Conservation (phyloP, 2,888 invertebrate genomes). For the Lucinisca nassula region DNA sequence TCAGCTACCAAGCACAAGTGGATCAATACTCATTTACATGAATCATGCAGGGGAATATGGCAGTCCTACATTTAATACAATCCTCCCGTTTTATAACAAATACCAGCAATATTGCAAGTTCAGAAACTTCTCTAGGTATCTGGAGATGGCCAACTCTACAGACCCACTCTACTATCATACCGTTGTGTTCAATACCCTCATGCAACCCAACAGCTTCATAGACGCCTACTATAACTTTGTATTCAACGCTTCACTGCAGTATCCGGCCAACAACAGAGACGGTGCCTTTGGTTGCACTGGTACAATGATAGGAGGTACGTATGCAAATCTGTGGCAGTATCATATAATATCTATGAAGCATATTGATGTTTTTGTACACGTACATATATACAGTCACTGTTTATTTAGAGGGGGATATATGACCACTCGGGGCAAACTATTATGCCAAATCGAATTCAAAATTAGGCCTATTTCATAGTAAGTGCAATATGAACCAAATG, state of each 20-base stretch:
- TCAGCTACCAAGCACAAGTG: not conserved
- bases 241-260: not conserved
- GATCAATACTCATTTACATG: constrained; percentile 24
- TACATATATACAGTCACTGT: too few relatives aligned
- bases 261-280: not conserved
- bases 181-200: constrained; percentile 54
- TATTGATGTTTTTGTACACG: too few relatives aligned
- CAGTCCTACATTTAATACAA: constrained; percentile 48
- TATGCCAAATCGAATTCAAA: too few relatives aligned
- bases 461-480: too few relatives aligned
- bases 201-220: constrained; percentile 55
- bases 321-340: too few relatives aligned
- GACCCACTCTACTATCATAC: constrained; percentile 32
- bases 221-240: constrained; percentile 50
- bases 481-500: too few relatives aligned
- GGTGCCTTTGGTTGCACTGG: constrained; percentile 52
- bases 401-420: too few relatives aligned
- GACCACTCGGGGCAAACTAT: too few relatives aligned
- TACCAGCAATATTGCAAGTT: constrained; percentile 14
- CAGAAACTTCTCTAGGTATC: constrained; percentile 51
- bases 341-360: too few relatives aligned
- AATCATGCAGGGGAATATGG: constrained; percentile 61
- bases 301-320: constrained; percentile 55
- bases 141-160: constrained; percentile 58
- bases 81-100: constrained; percentile 24